Base-by-base conservation (phyloP, 2,888 invertebrate species). In the Aphidoletes aphidimyza region DNA sequence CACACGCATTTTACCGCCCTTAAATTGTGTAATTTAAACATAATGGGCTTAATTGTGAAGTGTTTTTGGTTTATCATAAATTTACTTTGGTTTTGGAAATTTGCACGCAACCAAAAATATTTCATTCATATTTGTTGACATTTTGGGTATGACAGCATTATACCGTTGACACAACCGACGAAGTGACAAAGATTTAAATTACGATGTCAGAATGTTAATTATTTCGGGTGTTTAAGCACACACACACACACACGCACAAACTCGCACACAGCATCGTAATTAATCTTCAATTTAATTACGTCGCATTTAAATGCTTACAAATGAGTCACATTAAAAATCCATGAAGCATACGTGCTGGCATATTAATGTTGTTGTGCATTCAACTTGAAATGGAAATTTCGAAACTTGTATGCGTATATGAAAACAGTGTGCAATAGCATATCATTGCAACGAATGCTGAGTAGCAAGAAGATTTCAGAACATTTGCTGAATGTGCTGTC, bases 181-280 rank as follows among this genome's bases (percentile, higher is more conserved):
- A 69, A 69, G 69, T 69, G 26, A 34, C 30, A 69, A 69, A 69
- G 69, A 69, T 69, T 69, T 69, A 69, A 69, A 26, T 69, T 69
- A 69, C 69, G 69, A 69, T 69, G 69, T 69, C 69, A 69, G 69
- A 69, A 69, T 69, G 69, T 30, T 69, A 69, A 69, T 69, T 69
- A 69, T 69, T 69, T 69, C 30, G 1, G 30, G 69, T 30, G 30
- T 69, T 69, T 69, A 69, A 14, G 14, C 69, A 47, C 17, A 17
- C 17, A 47, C 19, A 19, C 17, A 47, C 17, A 39, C 11, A 39
- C 6, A n/a, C n/a, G 11, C 39, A 39, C 11, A 39, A 8, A 54
- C 54, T 54, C 22, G 22, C 22, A 22, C 54, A 54, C 54, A n/a
- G 69, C 69, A 69, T 69, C 26, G 34, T 30, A 69, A 69, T 69